phyloP scores from a whole-genome alignment of 2,113 vertebrate species.

The Monopterus albus region DNA sequence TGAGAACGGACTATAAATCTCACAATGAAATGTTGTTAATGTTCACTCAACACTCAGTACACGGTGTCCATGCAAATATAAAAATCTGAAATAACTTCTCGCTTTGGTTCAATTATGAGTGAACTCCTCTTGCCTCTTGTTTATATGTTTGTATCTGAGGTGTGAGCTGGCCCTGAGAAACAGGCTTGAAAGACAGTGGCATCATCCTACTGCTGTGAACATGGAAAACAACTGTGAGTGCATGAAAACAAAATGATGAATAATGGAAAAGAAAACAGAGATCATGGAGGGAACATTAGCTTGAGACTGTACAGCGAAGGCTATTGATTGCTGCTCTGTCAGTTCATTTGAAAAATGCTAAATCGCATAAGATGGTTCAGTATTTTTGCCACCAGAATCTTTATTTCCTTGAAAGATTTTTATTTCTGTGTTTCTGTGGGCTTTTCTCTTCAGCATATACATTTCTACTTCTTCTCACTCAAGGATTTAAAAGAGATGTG shows the following conservation, averaged over 20 bases:
- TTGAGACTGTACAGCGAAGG: neutral
- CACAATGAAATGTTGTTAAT: neutral
- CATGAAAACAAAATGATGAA: constrained; percentile 62
- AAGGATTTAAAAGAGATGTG: constrained; percentile 18
- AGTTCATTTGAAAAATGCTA: constrained; percentile 3
- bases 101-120: neutral
- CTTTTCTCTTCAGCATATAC: constrained; percentile 3
- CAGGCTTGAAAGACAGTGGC: constrained; percentile 38
- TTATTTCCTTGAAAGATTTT: constrained; percentile 1
- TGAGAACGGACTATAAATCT: neutral
- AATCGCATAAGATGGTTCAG: neutral
- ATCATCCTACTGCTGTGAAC: constrained; percentile 32
- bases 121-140: neutral
- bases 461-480: constrained; percentile 1
- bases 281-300: constrained; percentile 50
- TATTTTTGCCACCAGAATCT: constrained; percentile 1
- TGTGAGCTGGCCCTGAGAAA: constrained; percentile 42
- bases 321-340: constrained; percentile 24
- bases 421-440: neutral
- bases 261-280: constrained; percentile 58
- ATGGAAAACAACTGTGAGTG: constrained; percentile 32
- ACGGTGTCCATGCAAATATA: too few relatives aligned
- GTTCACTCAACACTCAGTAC: too few relatives aligned
- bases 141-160: constrained; percentile 14
- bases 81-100: neutral